These are phyloP conservation scores for Panzeria rudis DNA, from an alignment of 2,888 invertebrate species.

Conservation along the genomic window DNA sequence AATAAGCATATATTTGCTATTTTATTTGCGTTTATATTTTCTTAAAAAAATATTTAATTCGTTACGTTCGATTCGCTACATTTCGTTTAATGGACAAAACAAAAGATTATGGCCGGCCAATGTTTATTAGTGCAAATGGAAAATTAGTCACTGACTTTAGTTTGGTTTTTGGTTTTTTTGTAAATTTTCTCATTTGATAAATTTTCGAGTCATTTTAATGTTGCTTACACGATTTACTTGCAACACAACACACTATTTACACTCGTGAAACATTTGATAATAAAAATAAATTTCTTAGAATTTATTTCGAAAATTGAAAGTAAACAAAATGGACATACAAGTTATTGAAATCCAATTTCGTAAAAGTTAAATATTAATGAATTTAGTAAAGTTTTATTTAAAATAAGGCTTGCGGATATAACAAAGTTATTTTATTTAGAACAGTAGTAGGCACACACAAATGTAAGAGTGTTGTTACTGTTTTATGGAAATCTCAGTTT, in stretches of 20 bases:
- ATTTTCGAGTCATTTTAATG: slow-evolving; percentile 54
- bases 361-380: background rate
- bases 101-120: slow-evolving; percentile 55
- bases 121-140: slow-evolving; percentile 63
- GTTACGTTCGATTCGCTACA: slow-evolving; percentile 31
- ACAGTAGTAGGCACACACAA: no score
- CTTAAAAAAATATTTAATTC: slow-evolving; percentile 30
- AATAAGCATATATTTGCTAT: slow-evolving; percentile 34
- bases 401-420: background rate
- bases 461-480: no score
- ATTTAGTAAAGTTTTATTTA: background rate
- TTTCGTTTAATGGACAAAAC: slow-evolving; percentile 54
- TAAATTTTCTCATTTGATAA: slow-evolving; percentile 36
- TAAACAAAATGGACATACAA: slow-evolving; percentile 16
- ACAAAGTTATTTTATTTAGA: no score
- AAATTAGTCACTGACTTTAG: slow-evolving; percentile 65
- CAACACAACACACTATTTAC: slow-evolving; percentile 35
- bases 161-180: slow-evolving; percentile 1
- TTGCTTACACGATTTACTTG: slow-evolving; percentile 56
- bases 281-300: slow-evolving; percentile 61
- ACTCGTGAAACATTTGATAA: slow-evolving; percentile 32
- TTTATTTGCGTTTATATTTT: background rate
- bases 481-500: no score
- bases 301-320: slow-evolving; percentile 51
- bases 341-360: background rate